Conservation (phyloP, 2,113 vertebrate species). For the Urocitellus parryii region DNA sequence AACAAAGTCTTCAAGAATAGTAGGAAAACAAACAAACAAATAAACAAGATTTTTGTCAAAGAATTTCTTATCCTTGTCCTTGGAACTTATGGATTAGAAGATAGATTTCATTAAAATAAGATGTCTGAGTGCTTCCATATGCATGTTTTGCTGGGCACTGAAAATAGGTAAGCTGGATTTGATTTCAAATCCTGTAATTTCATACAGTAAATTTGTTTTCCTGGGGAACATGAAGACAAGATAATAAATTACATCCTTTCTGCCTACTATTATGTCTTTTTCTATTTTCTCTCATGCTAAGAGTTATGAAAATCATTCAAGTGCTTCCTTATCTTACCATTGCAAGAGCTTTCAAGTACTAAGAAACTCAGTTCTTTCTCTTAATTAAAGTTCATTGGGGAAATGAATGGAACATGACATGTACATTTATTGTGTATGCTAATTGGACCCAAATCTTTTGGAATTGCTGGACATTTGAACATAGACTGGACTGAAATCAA, state of each 20-base stretch:
- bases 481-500: background rate
- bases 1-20: constrained; percentile 1
- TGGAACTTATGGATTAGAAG: constrained; percentile 19
- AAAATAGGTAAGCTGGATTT: background rate
- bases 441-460: background rate
- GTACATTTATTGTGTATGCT: background rate
- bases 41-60: background rate
- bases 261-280: background rate
- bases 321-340: background rate
- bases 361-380: background rate
- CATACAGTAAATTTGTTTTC: constrained; percentile 26
- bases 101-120: background rate
- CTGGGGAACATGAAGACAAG: background rate
- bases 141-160: background rate
- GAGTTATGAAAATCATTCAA: background rate
- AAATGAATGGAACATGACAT: background rate
- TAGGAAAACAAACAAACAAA: background rate
- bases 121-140: background rate
- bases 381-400: background rate
- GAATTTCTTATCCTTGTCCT: background rate
- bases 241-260: background rate
- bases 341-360: background rate
- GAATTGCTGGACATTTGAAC: background rate
- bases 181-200: background rate
- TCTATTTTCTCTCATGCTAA: constrained; percentile 9